Conservation (phyloP, 23 tunicate species). For the Ascidia mentula region DNA sequence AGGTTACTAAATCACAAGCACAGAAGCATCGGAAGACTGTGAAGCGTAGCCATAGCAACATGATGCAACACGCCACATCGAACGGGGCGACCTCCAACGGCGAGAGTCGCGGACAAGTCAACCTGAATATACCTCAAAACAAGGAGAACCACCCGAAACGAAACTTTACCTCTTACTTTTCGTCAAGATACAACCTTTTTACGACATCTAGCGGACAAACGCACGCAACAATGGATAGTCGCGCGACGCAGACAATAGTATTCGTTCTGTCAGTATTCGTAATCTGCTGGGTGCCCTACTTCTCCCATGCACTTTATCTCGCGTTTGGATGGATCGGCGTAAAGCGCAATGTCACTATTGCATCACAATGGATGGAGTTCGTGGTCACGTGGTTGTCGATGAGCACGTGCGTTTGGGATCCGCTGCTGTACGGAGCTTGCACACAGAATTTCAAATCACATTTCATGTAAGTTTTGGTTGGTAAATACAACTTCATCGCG, state of each 20-base stretch:
- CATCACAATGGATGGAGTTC: constrained; percentile 65
- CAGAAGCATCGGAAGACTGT: constrained; percentile 25
- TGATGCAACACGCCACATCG: constrained; percentile 9
- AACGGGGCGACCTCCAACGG: neutral
- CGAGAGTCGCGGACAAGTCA: constrained; percentile 10
- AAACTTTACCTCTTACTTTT: neutral
- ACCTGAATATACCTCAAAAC: neutral
- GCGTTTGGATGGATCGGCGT: constrained; percentile 2
- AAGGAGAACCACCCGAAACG: neutral
- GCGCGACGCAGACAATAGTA: constrained; percentile 42
- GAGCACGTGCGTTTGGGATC: constrained; percentile 72
- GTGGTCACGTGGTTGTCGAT: constrained; percentile 67
- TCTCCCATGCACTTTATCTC: constrained; percentile 28
- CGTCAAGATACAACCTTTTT: neutral
- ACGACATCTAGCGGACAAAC: constrained; percentile 1
- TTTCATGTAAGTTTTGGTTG: constrained; percentile 49
- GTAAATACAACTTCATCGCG: too few relatives aligned
- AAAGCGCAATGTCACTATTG: constrained; percentile 13
- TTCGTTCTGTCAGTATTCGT: constrained; percentile 38
- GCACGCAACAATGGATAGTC: constrained; percentile 29
- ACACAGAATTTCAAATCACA: constrained; percentile 53
- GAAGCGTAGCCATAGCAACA: constrained; percentile 33
- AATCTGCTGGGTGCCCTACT: constrained; percentile 51
- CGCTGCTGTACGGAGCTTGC: constrained; percentile 62
- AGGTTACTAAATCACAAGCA: constrained; percentile 42